Evolutionary conservation across 92 coral and sea anemone species (phyloP).

Genomic region (Zoanthus sansibaricus): DNA sequence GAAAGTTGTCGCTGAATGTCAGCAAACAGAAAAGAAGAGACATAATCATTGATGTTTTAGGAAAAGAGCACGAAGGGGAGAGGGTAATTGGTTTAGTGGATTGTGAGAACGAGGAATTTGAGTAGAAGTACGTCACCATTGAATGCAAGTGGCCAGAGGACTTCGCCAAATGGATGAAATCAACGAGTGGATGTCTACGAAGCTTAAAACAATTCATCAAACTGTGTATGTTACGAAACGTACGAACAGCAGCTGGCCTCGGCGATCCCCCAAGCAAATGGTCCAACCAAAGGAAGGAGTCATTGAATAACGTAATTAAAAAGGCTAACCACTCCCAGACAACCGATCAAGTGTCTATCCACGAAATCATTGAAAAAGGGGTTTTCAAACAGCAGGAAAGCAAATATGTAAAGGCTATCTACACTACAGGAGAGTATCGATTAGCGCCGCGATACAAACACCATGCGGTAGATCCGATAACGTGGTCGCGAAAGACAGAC

Average conservation of each 20-base stretch:
- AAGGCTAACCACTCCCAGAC: not conserved
- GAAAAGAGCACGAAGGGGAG: not conserved
- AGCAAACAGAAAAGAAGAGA: not conserved
- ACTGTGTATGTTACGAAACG: conserved; percentile 5
- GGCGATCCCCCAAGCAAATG: conserved; percentile 45
- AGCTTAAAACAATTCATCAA: conserved; percentile 3
- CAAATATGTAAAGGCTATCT: conserved; percentile 48
- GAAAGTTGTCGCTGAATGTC: not conserved
- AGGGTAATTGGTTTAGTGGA: conserved; percentile 5
- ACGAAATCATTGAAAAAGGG: conserved; percentile 3
- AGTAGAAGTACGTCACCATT: not conserved
- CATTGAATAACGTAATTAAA: conserved; percentile 20
- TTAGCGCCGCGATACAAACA: conserved; percentile 43
- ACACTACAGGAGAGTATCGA: conserved; percentile 71
- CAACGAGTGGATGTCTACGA: not conserved
- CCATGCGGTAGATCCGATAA: conserved; percentile 50
- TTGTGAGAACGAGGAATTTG: not conserved
- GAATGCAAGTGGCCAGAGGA: conserved; percentile 8
- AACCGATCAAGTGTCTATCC: conserved; percentile 42
- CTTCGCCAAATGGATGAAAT: conserved; percentile 16
- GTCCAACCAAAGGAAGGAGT: conserved; percentile 36
- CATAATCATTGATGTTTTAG: not conserved
- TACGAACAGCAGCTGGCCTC: conserved; percentile 32
- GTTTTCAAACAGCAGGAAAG: conserved; percentile 19
- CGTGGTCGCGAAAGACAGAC: conserved; percentile 66